Conservation (phyloP, 2,888 invertebrate species). For the Anoplius nigerrimus region DNA sequence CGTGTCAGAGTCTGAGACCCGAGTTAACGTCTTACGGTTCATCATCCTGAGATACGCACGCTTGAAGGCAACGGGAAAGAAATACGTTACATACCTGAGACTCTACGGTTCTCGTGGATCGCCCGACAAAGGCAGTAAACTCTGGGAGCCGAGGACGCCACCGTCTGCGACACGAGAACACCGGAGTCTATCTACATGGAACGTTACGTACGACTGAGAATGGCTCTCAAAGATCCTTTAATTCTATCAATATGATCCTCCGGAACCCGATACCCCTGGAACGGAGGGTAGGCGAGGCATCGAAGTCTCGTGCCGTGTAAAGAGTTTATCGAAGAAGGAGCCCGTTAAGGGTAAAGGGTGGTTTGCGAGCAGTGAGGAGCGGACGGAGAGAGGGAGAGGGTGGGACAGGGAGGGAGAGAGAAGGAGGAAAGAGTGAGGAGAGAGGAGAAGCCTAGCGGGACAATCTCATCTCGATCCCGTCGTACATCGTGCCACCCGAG, state of each 20-base stretch:
- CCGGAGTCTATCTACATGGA: neutral
- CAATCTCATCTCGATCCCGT: constrained; percentile 75
- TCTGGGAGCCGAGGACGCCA: neutral
- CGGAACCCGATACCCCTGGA: constrained; percentile 29
- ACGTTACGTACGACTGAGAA: too few species aligned
- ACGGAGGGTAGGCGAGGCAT: constrained; percentile 26
- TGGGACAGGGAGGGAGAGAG: constrained; percentile 22
- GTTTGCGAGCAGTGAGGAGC: constrained; percentile 61
- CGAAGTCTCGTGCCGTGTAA: constrained; percentile 58
- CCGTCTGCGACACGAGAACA: constrained; percentile 10
- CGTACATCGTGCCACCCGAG: constrained; percentile 73
- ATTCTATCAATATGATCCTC: neutral
- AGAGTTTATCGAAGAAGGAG: constrained; percentile 69
- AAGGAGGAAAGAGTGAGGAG: constrained; percentile 28
- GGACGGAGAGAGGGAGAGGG: constrained; percentile 36
- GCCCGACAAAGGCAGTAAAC: too few species aligned
- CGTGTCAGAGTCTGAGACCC: constrained; percentile 6
- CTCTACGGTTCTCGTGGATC: too few species aligned
- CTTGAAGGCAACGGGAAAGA: neutral
- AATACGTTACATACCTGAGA: too few species aligned
- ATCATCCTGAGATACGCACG: neutral
- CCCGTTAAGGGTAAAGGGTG: constrained; percentile 68
- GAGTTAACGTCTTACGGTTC: neutral
- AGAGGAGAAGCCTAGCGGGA: constrained; percentile 64
- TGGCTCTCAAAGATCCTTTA: too few species aligned